Base-by-base conservation (phyloP, 2,888 invertebrate genomes). In the Lottia gigantea region DNA sequence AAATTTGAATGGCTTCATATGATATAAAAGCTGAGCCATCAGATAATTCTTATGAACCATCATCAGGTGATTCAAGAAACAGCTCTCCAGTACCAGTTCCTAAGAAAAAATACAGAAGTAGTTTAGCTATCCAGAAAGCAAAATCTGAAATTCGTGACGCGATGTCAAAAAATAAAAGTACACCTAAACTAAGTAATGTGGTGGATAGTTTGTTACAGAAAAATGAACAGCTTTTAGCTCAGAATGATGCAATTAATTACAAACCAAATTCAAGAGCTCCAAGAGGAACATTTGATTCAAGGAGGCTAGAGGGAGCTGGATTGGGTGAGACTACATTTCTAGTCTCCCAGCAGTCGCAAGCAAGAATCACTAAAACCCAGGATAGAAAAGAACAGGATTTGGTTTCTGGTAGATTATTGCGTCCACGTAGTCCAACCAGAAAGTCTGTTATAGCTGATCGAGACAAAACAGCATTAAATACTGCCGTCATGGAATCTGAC, bases 151-250 rank as follows among this genome's bases (percentile, higher is more conserved):
- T 55, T 16, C 11, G 55, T 2, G 55, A 55, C 55, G 55, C 23
- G 3, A 55, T 55, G 55, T 55, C 55, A 3, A 55, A 55, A 23
- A 23, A 15, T 12, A 55, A 55, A 23, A 65, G 45, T 45, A 45
- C 65, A 65, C 23, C 65, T 15, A 65, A 65, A 46, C 19, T 46
- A 45, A 23, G 65, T 26, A 77, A 68, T 64, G 79, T 81, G 2
- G 78, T 82, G 11, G 82, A 83, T 40, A 73, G 76, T 63, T 64
- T 83, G n/a, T 70, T 83, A 14, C 73, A 77, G 66, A 78, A 80
- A 69, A 82, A 82, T 73, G 78, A 80, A 61, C 68, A 74, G 14
- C 45, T 81, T 11, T 74, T 83, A 16, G 75, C 80, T 8, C 74
- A 81, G 67, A 80, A 75, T 67, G 79, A 82, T 73, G 76, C 78